These are phyloP conservation scores for Promerops cafer DNA, from an alignment of 2,113 vertebrate species.

Conservation along the genomic window DNA sequence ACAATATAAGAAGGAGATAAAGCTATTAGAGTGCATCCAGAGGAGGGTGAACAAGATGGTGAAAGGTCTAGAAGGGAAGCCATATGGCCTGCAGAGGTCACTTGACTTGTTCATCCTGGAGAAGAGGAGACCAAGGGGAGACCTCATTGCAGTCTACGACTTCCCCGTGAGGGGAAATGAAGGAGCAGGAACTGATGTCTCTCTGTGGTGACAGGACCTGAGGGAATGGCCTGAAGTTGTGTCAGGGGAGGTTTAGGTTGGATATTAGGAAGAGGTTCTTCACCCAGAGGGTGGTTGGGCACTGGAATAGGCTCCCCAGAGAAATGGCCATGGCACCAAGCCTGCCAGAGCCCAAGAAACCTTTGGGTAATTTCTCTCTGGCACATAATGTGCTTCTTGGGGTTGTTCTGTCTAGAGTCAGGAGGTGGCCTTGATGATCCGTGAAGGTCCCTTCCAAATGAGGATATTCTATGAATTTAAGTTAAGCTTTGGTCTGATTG, in stretches of 20 bases:
- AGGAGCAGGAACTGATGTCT: background rate
- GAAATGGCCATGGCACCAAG: background rate
- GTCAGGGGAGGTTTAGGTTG: background rate
- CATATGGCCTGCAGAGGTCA: background rate
- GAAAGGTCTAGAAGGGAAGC: background rate
- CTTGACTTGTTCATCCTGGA: background rate
- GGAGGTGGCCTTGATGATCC: background rate
- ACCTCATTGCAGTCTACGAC: fast-evolving
- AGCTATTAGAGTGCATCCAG: background rate
- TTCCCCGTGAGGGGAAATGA: fast-evolving
- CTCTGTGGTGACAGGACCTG: background rate
- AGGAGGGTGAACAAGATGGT: background rate
- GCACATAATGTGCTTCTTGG: background rate
- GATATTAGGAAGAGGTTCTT: background rate
- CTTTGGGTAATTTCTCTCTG: background rate
- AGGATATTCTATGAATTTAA: background rate
- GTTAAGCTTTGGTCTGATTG: background rate
- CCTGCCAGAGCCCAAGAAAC: background rate
- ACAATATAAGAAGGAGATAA: background rate
- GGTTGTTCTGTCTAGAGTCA: background rate
- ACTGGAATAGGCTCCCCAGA: background rate
- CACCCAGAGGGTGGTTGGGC: background rate
- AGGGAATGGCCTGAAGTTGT: background rate
- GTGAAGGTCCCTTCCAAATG: background rate
- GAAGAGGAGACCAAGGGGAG: background rate